A percentile compares a stretch with the other conserved stretches of the same genome.
These are phyloP conservation scores for Synchiropus splendidus DNA, from an alignment of 2,113 vertebrate species.

Conservation along the genomic window DNA sequence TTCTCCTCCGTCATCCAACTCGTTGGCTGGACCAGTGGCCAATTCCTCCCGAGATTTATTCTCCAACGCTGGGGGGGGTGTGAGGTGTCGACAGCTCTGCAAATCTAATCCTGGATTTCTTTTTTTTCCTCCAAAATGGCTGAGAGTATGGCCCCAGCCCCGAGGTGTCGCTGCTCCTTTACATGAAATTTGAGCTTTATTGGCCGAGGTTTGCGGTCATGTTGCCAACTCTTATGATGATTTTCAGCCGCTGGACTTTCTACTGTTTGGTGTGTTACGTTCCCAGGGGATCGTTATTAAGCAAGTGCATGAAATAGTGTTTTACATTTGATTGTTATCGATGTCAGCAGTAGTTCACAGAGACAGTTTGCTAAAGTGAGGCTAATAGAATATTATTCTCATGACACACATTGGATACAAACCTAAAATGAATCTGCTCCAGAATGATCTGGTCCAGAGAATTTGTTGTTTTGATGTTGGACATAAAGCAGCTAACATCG, in stretches of 20 bases:
- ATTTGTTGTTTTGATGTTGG: no score
- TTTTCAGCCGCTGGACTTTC: conserved; percentile 15
- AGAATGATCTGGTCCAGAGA: no score
- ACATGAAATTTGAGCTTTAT: conserved; percentile 11
- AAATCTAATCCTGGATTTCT: conserved; percentile 5
- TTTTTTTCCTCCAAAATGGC: conserved; percentile 8
- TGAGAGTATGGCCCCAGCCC: conserved; percentile 3
- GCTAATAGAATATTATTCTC: no score
- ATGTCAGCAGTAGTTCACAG: no score
- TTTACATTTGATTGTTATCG: no score
- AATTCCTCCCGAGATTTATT: conserved; percentile 10
- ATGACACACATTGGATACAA: no score
- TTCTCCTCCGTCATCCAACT: no score
- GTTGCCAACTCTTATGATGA: conserved; percentile 12
- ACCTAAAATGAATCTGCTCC: no score
- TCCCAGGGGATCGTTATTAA: conserved; percentile 1
- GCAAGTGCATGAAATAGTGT: conserved; percentile 4
- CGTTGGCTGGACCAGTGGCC: conserved; percentile 12
- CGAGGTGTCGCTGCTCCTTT: conserved; percentile 10
- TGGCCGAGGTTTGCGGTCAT: neutral
- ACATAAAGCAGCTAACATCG: no score
- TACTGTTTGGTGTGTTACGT: conserved; percentile 2
- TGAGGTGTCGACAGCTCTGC: conserved; percentile 4
- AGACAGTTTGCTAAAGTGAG: no score
- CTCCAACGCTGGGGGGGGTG: conserved; percentile 2